Percentiles rank a stretch among this genome's conserved stretches.
Evolutionary conservation across 2,113 vertebrate species (phyloP).

Genomic region (Siniperca chuatsi): DNA sequence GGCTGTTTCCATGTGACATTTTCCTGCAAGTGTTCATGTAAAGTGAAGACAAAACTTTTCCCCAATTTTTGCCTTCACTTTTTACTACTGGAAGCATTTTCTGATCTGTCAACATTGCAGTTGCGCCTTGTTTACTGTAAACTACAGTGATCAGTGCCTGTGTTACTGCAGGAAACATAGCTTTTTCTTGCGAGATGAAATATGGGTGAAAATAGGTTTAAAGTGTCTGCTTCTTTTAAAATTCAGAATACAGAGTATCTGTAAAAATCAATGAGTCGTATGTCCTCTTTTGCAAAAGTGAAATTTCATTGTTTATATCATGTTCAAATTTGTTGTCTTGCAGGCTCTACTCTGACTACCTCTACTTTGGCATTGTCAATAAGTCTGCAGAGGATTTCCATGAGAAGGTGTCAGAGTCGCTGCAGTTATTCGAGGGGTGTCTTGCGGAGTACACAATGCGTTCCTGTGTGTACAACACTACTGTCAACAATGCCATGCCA

Average conservation of each 20-base stretch:
- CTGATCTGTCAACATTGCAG: not conserved
- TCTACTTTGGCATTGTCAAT: conserved; percentile 96
- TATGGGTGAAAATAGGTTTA: not conserved
- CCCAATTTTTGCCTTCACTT: not conserved
- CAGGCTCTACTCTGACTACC: conserved; percentile 97
- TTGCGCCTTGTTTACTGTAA: not conserved
- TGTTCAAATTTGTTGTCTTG: conserved; percentile 22
- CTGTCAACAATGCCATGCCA: conserved; percentile 94
- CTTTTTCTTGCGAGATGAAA: conserved; percentile 9
- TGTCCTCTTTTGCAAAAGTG: not conserved
- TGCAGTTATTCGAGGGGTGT: conserved; percentile 94
- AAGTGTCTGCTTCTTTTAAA: not conserved
- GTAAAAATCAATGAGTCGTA: not conserved
- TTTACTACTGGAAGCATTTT: not conserved
- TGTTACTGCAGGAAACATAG: not conserved
- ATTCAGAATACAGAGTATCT: not conserved
- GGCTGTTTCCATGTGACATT: conserved; percentile 62
- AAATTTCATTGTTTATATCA: not conserved
- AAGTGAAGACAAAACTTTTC: not conserved
- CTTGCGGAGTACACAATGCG: conserved; percentile 89
- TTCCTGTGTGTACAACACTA: conserved; percentile 96
- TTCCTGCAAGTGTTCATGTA: conserved; percentile 14
- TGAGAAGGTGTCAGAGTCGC: conserved; percentile 93
- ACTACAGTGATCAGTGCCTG: not conserved
- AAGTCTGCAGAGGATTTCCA: conserved; percentile 97